A percentile compares a stretch with the other conserved stretches of the same genome.
Evolutionary conservation across 2,113 vertebrate genomes (phyloP).

Genomic region (Myodes glareolus): DNA sequence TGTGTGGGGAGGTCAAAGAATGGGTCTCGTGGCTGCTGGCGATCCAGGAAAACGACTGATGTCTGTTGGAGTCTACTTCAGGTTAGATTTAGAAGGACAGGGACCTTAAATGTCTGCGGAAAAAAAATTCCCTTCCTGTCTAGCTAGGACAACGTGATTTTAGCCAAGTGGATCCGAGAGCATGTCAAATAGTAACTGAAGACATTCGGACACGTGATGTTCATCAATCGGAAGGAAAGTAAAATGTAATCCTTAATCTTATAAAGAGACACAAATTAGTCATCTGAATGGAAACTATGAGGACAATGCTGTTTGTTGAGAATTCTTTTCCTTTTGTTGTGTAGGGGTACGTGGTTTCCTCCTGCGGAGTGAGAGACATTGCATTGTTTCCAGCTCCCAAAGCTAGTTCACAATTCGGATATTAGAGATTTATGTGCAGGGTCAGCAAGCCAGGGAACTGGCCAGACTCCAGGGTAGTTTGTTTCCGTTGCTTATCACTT

Average conservation of each 20-base stretch:
- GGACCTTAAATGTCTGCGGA: background rate
- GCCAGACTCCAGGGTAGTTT: slow-evolving; percentile 56
- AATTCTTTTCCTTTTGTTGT: background rate
- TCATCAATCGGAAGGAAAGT: slow-evolving; percentile 19
- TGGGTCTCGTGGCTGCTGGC: slow-evolving; percentile 20
- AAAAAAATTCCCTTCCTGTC: background rate
- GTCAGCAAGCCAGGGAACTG: slow-evolving; percentile 29
- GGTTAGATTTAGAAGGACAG: slow-evolving; percentile 10
- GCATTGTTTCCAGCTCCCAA: slow-evolving; percentile 39
- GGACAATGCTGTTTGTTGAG: background rate
- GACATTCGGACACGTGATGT: background rate
- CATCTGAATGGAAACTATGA: background rate
- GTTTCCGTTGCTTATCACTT: slow-evolving; percentile 71
- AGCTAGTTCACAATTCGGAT: slow-evolving; percentile 36
- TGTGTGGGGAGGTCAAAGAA: slow-evolving; percentile 53
- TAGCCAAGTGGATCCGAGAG: background rate
- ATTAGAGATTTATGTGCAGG: background rate
- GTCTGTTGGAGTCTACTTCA: background rate
- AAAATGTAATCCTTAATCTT: slow-evolving; percentile 34
- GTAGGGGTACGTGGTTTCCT: background rate
- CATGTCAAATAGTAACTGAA: background rate
- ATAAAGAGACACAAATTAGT: background rate
- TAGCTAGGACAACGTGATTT: background rate
- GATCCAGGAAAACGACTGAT: background rate
- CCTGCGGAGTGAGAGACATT: slow-evolving; percentile 22